phyloP scores from a whole-genome alignment of 2,113 vertebrate genomes.

The Hylia prasina region DNA sequence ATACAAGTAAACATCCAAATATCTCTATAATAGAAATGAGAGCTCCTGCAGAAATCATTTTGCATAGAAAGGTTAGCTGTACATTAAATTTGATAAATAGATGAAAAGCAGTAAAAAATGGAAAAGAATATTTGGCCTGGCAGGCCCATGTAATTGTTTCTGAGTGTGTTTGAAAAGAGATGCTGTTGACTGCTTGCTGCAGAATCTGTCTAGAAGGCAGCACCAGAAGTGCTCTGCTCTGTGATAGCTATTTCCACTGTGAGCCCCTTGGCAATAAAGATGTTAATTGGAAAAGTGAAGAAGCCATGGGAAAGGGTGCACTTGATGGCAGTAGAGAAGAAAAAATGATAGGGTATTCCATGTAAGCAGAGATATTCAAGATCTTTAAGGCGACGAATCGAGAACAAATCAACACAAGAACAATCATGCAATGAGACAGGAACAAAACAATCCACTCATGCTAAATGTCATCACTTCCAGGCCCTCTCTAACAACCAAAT shows the following conservation, averaged over 20 bases:
- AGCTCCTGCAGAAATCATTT: not conserved
- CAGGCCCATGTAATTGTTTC: not conserved
- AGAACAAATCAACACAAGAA: slow-evolving; percentile 11
- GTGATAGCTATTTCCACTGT: not conserved
- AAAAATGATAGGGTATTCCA: not conserved
- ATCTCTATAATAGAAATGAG: not conserved
- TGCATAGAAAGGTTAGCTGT: not conserved
- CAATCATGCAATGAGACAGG: not conserved
- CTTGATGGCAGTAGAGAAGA: not conserved
- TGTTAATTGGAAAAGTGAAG: not conserved
- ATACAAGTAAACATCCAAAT: not conserved
- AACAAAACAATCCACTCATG: slow-evolving; percentile 17
- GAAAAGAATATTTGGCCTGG: not conserved
- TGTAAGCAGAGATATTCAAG: not conserved
- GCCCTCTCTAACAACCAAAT: not conserved
- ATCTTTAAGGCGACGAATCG: not conserved
- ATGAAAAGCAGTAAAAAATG: not conserved
- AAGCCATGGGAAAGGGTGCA: not conserved
- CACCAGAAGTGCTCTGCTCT: not conserved
- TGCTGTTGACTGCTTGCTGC: not conserved
- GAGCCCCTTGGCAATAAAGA: not conserved
- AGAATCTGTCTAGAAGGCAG: not conserved
- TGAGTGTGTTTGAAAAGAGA: not conserved
- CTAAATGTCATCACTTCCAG: slow-evolving; percentile 28
- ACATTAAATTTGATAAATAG: not conserved